Base-by-base conservation (phyloP, 2,888 invertebrate genomes). In the Drosophila subquinaria region DNA sequence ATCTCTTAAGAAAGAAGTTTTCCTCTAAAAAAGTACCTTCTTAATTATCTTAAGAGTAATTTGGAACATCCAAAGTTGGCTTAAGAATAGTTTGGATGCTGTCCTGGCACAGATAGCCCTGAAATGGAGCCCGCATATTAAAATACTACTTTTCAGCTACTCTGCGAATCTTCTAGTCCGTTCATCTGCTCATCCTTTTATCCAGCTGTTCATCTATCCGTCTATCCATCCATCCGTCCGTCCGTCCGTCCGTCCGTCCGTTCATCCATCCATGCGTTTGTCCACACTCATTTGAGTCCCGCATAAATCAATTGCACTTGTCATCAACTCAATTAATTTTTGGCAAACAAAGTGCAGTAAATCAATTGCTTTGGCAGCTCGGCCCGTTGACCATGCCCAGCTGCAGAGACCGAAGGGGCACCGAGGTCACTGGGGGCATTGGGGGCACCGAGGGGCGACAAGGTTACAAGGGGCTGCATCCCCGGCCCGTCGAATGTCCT, bases 261-360 rank as follows among this genome's bases (percentile, higher is more conserved):
- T 56, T 51, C 63, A 59, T 62, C 67, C 70, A 69, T 57, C 70
- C 68, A 66, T 76, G 72, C 66, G 76, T 79, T 79, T 83, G 89
- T 84, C 84, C 89, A 79, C 87, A 90, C 90, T 91, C 90, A 91
- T 91, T 91, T 90, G 90, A 86, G 90, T 89, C 91, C 91, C 91
- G 91, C 92, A 92, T 92, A 92, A 92, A 92, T 92, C 92, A 92
- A 92, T 92, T 92, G 92, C 92, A 92, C 92, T 92, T 92, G 92
- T 92, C 92, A 92, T 92, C 92, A 92, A 92, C 92, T 92, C 92
- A 92, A 92, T 92, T 92, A 92, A 92, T 92, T 92, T 92, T 92
- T 92, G 92, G 92, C 92, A 92, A 92, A 92, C 91, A 92, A 92
- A 91, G 89, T 90, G 91, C 91, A 87, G 86, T 87, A 87, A 87